Percentiles rank a stretch among this genome's conserved stretches.
These are phyloP conservation scores for Kuschelorhynchus macadamiae DNA, from an alignment of 2,888 invertebrate species.

Conservation along the genomic window DNA sequence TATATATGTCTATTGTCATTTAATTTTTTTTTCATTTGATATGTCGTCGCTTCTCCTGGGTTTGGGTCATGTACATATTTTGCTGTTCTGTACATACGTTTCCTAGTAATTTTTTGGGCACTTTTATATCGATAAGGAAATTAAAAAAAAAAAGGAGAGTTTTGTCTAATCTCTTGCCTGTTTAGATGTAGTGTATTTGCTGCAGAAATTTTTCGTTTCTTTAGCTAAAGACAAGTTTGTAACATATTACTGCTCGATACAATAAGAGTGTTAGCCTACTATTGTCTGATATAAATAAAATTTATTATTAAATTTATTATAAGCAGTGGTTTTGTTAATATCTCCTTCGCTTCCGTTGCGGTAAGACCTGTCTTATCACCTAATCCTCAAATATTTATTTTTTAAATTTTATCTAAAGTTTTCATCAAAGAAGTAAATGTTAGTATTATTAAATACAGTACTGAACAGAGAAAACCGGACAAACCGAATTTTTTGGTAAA, in stretches of 20 bases:
- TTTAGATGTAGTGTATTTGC: constrained; percentile 48
- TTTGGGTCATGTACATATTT: constrained; percentile 53
- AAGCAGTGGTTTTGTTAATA: constrained; percentile 55
- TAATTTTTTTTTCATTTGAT: constrained; percentile 59
- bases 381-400: no score
- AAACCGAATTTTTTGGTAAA: no score
- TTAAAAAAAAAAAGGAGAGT: no score
- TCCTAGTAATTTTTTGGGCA: constrained; percentile 22
- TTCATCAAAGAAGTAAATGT: no score
- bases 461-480: no score
- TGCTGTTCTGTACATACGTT: constrained; percentile 40
- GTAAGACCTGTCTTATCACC: constrained; percentile 55
- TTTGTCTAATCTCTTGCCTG: constrained; percentile 60
- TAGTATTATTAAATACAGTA: no score
- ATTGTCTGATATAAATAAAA: constrained; percentile 65
- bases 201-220: constrained; percentile 31
- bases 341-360: constrained; percentile 51
- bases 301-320: constrained; percentile 64
- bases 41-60: constrained; percentile 47
- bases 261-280: constrained; percentile 63
- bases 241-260: constrained; percentile 49
- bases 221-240: constrained; percentile 44
- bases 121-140: constrained; percentile 25
- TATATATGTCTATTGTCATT: constrained; percentile 67
- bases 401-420: no score